Evolutionary conservation across 2,888 invertebrate genomes (phyloP).

Genomic region (Spisula solida): DNA sequence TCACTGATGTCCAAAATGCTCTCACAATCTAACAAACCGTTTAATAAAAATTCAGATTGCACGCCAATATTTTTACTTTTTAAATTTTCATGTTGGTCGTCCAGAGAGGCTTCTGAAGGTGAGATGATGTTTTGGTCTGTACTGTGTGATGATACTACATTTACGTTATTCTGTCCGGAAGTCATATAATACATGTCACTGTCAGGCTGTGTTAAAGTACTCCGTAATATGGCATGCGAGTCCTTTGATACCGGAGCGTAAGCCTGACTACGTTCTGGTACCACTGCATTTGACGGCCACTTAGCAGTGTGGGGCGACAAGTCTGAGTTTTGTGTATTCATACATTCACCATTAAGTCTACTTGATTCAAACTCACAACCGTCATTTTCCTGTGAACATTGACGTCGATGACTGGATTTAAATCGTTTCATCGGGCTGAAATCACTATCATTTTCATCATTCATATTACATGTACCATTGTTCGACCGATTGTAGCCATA

Average conservation of each 20-base stretch:
- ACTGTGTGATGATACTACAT: background rate
- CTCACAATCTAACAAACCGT: constrained; percentile 76
- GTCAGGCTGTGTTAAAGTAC: constrained; percentile 28
- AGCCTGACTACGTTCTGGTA: background rate
- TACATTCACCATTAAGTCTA: background rate
- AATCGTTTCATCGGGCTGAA: background rate
- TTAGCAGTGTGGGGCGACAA: background rate
- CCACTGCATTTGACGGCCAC: background rate
- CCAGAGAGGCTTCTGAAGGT: background rate
- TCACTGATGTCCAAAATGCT: constrained; percentile 77
- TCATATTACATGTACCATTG: background rate
- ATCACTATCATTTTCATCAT: background rate
- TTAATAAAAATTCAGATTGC: constrained; percentile 54
- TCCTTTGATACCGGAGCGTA: background rate
- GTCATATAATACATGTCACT: background rate
- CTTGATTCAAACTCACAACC: background rate
- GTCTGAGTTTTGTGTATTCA: background rate
- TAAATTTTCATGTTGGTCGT: background rate
- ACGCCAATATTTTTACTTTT: background rate
- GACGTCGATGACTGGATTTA: background rate
- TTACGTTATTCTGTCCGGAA: background rate
- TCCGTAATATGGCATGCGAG: constrained; percentile 37
- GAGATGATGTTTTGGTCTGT: background rate
- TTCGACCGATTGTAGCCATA: constrained; percentile 12
- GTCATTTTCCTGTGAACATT: background rate